A percentile compares a stretch with the other conserved stretches of the same genome.
Evolutionary conservation across 2,113 vertebrate species (phyloP).

Genomic region (Bos taurus): DNA sequence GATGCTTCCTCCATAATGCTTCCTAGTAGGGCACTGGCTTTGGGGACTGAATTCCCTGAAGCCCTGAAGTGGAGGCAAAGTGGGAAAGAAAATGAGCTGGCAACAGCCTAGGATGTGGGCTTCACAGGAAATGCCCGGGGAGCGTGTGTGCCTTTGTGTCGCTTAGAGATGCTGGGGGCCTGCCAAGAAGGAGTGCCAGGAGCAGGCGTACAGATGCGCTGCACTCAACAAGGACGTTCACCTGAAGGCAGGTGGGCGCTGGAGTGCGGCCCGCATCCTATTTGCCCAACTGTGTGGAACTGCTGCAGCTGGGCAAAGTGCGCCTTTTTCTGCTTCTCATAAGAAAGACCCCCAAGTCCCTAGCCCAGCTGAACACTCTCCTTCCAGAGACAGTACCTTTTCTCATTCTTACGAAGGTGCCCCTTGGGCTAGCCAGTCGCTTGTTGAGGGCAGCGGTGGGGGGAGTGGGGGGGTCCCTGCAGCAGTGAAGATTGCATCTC

Average conservation of each 20-base stretch:
- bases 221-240: background rate
- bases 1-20: background rate
- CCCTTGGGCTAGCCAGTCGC: background rate
- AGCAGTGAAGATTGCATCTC: background rate
- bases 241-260: background rate
- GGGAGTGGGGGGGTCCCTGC: background rate
- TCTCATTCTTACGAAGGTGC: background rate
- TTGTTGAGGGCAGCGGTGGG: background rate
- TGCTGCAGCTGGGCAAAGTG: background rate
- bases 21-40: background rate
- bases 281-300: background rate
- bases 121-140: background rate
- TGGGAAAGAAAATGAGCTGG: background rate
- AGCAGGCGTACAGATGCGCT: background rate
- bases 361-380: background rate
- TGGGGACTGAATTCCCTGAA: background rate
- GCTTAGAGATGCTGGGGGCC: background rate
- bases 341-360: background rate
- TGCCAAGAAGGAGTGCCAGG: background rate
- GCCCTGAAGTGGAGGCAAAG: background rate
- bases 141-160: background rate
- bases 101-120: background rate
- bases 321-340: background rate
- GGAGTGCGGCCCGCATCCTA: background rate
- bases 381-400: background rate